Evolutionary conservation across 2,113 vertebrate genomes (phyloP), one percentile per base, ranked within the genome.

Genomic region (Hepsetus odoe): DNA sequence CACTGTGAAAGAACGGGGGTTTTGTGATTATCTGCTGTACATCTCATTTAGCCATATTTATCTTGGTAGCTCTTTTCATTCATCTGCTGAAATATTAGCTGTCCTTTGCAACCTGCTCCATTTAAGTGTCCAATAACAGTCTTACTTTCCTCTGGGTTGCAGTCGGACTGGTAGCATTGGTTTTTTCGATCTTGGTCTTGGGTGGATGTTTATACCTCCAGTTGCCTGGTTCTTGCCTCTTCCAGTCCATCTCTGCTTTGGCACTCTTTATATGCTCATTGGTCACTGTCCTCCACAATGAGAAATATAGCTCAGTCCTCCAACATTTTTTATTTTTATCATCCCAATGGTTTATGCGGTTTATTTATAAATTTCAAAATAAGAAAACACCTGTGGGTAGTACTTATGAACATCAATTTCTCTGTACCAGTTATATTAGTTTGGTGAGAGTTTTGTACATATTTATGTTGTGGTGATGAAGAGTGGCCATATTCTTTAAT

Each of bases 11-110:
- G n/a, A 58, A 65, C 26, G 30, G 33, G 5, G 20, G 12, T 72
- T 71, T 80, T 49, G 20, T 70, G 14, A 56, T 61, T 51, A 24
- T 46, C 20, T 51, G 28, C 16, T 55, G 38, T 26, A 38, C 64
- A 35, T n/a, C 13, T 26, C 51, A 61, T 65, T 33, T 28, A 74
- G 26, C 24, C 56, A 66, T 59, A 59, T 59, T 74, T 70, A 78
- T 72, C 38, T 49, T 53, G 12, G 40, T 28, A 62, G 40, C 84
- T 85, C 85, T 86, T 85, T 86, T 84, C 76, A 86, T 87, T 86
- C 59, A 87, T 89, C 87, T 87, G 87, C 86, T 85, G 82, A 80
- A 67, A 73, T 35, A 79, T 87, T 88, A 86, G 87, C 58, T 87
- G 87, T 88, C 86, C 87, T 87, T 87, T 61, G 81, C 81, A 70